Evolutionary conservation across 2,797 vertebrate species (phyloP), one percentile per base, ranked within the genome.

Genomic region (Momotus momota): DNA sequence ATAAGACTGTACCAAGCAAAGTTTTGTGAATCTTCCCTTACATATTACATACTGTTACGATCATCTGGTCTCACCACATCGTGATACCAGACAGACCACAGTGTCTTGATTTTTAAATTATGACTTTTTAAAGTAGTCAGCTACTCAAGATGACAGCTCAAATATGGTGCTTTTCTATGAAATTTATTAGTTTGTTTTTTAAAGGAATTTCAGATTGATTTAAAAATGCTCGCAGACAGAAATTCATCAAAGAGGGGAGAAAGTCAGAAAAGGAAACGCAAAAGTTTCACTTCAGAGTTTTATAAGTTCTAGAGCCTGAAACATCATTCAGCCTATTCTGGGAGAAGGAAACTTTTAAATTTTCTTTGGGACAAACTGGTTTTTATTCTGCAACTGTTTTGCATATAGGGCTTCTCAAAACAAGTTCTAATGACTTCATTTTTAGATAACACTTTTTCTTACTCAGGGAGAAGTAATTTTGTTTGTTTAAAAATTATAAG

Each of bases 11-110:
- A 10, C 6, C 18, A 81, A 48, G 9, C 6, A 49, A 46, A 40
- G 0, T 0, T 15, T 43, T 69, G 20, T 58, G 41, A n/a, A 40
- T 51, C 3, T 62, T 5, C 78, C 18, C 23, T 27, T n/a, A 15
- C 5, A 23, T 7, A 10, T 0, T 43, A 25, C 21, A 11, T 29
- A 13, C 45, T 31, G 15, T 64, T 48, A 7, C 0, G 0, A 29
- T 87, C 40, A 6, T 38, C 69, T 88, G 45, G 14, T 81, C 52
- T 49, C 22, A 60, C 41, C 61, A 33, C 11, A 9, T n/a, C 60
- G 33, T 19, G 90, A 16, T 20, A 40, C 14, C 31, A 84, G 62
- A 18, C 4, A 78, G 4, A 86, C 25, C 25, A 45, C 25, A 10
- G 20, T 67, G 49, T 15, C 67, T 52, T 66, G 64, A 15, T 31